Evolutionary conservation across 2,797 vertebrate species (phyloP).

Genomic region (Pachyuromys duprasi): DNA sequence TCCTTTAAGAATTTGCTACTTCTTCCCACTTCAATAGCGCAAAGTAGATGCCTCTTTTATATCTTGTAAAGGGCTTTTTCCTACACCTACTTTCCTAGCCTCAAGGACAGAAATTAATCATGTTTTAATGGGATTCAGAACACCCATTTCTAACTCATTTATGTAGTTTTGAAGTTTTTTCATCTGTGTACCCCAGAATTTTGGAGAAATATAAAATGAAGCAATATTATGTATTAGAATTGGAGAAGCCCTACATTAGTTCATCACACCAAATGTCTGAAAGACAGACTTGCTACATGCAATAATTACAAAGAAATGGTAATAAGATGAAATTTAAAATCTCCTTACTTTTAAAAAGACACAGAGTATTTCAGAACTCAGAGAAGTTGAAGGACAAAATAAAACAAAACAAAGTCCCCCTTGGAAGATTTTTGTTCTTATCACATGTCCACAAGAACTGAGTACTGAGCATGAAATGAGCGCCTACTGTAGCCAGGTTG

Average conservation of each 20-base stretch:
- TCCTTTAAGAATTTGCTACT: slow-evolving; percentile 20
- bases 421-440: background rate
- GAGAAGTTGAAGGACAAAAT: background rate
- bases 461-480: background rate
- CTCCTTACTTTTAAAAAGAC: background rate
- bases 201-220: background rate
- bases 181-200: background rate
- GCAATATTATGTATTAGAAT: background rate
- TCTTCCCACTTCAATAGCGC: background rate
- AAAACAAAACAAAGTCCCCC: background rate
- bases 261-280: background rate
- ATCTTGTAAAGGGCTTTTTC: background rate
- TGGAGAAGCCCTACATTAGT: background rate
- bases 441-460: background rate
- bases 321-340: background rate
- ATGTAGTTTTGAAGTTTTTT: background rate
- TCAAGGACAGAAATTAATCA: slow-evolving; percentile 58
- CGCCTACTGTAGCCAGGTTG: no score
- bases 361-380: background rate
- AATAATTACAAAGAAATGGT: background rate
- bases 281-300: background rate
- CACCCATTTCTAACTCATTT: slow-evolving; percentile 11
- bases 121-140: slow-evolving; percentile 9
- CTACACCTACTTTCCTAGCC: slow-evolving; percentile 1
- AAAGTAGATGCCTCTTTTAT: background rate